A percentile compares a stretch with the other conserved stretches of the same genome.
Evolutionary conservation across 2,888 invertebrate species (phyloP).

Genomic region (Ferdinandea cuprea): DNA sequence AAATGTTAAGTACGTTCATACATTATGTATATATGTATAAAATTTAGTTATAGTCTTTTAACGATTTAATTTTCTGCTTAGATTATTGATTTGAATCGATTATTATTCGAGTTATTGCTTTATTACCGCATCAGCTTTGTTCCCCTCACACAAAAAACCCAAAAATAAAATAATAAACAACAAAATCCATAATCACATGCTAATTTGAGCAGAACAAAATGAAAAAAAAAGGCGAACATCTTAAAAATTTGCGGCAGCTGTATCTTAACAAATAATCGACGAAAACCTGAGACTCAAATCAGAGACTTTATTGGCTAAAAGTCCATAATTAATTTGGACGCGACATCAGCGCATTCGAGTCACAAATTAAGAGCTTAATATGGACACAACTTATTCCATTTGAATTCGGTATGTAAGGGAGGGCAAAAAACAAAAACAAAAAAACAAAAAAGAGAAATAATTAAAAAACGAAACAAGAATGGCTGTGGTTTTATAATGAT

Average conservation of each 20-base stretch:
- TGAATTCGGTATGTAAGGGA: conserved; percentile 31
- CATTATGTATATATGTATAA: too few relatives aligned
- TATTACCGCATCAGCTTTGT: conserved; percentile 46
- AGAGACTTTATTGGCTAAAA: conserved; percentile 67
- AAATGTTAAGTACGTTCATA: too few relatives aligned
- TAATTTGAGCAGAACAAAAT: conserved; percentile 43
- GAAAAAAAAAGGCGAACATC: conserved; percentile 3
- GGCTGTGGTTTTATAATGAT: conserved; percentile 72
- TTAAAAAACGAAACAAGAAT: conserved; percentile 58
- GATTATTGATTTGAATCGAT: conserved; percentile 26
- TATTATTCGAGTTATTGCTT: conserved; percentile 56
- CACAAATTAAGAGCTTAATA: conserved; percentile 75
- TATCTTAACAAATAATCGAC: background rate
- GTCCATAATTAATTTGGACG: conserved; percentile 65
- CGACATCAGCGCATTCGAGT: conserved; percentile 70
- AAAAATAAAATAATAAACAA: conserved; percentile 11
- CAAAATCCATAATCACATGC: conserved; percentile 61
- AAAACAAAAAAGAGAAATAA: conserved; percentile 12
- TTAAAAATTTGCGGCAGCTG: background rate
- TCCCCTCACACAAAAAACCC: conserved; percentile 45
- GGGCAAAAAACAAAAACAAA: background rate
- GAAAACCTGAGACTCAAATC: conserved; percentile 14
- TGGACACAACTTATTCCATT: conserved; percentile 70
- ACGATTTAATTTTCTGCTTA: conserved; percentile 48
- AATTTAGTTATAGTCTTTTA: too few relatives aligned